Evolutionary conservation across 2,888 invertebrate species (phyloP).

Genomic region (Xiphydria camelus): DNA sequence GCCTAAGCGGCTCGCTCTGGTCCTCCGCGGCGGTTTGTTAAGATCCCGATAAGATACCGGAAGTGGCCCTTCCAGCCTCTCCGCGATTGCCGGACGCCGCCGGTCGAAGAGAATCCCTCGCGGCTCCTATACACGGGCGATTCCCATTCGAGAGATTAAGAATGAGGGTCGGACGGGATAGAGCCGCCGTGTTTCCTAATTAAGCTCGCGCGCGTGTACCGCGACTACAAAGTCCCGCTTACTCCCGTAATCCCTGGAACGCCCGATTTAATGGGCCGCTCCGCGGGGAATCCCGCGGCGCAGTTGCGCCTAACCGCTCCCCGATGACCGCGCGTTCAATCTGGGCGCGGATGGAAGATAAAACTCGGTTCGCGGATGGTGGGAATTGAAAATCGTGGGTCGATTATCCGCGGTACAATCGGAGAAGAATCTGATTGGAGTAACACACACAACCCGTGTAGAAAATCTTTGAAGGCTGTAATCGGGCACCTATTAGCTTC

Average conservation of each 20-base stretch:
- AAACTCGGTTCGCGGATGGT: too few species aligned
- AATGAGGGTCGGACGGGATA: conserved; percentile 17
- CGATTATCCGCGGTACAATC: too few species aligned
- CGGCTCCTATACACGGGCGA: conserved; percentile 21
- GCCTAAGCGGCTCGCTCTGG: conserved; percentile 3
- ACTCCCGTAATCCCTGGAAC: conserved; percentile 5
- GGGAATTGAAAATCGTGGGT: too few species aligned
- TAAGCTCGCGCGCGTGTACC: conserved; percentile 18
- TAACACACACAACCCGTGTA: too few species aligned
- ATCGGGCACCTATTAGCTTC: too few species aligned
- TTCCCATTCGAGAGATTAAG: conserved; percentile 34
- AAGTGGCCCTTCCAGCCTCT: conserved; percentile 3
- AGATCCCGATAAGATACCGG: conserved; percentile 24
- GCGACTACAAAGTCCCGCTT: conserved; percentile 1
- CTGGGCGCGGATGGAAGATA: too few species aligned
- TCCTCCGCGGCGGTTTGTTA: conserved; percentile 20
- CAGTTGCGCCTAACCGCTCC: too few species aligned
- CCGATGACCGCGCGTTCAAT: too few species aligned
- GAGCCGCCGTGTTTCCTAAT: conserved; percentile 29
- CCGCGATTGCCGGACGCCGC: conserved; percentile 5
- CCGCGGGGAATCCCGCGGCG: conserved; percentile 17
- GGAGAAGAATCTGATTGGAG: too few species aligned
- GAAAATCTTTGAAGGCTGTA: too few species aligned
- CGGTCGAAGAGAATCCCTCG: neutral
- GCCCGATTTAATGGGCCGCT: conserved; percentile 23